Evolutionary conservation across 2,113 vertebrate genomes (phyloP), one percentile per base, ranked within the genome.

Genomic region (Pedetes capensis): DNA sequence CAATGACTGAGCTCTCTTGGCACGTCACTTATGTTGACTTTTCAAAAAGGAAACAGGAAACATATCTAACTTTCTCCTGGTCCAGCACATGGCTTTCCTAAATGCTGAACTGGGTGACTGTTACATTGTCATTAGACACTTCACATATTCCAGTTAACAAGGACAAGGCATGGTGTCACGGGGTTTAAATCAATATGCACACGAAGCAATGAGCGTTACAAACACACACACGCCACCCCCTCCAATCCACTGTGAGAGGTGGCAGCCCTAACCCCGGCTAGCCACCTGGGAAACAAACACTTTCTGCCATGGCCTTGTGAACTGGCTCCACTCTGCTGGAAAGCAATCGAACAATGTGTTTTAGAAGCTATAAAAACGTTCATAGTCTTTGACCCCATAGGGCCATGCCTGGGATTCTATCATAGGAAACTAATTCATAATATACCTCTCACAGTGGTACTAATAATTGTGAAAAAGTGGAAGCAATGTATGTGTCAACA

Each of bases 321-420:
- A 85, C 14, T 32, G 64, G 42, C 51, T 57, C 71, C 37, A 42
- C 27, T 75, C 29, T 66, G 86, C 78, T 66, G 17, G 29, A 91
- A 88, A 93, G 66, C 91, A 72, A 79, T 72, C 68, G 86, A 37
- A 37, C 68, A 59, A 53, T 37, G 22, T 37, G 37, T 61, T 91
- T 91, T 20, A 86, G 25, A 94, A 91, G 74, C 49, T 71, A 86
- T 82, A 86, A 91, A 95, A 91, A 71, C 55, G 34, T 78, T 88
- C 44, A 49, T 47, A 63, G 23, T 84, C 74, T 74, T 72, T 92
- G 83, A 75, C 83, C 79, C 32, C 57, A 29, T 71, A 76, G 93
- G 32, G 64, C 61, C n/a, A 85, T 34, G 18, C 34, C 63, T 86
- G 47, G n/a, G 83, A 91, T 32, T 55, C 72, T 75, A 49, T 71